phyloP scores from a whole-genome alignment of 2,113 vertebrate species.

The Ciconia stormi region DNA sequence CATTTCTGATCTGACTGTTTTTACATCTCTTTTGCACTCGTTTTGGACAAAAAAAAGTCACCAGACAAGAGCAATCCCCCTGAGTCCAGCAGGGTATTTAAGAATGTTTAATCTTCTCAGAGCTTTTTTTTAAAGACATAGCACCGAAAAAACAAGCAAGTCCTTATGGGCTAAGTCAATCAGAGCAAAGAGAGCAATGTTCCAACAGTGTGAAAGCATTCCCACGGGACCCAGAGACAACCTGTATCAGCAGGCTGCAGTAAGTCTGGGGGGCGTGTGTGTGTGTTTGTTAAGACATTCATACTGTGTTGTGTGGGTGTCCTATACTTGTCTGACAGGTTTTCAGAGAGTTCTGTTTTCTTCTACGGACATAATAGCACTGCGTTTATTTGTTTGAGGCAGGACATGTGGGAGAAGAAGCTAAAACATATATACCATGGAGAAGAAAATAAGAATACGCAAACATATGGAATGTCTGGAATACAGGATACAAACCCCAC shows the following conservation, averaged over 20 bases:
- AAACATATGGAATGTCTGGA: background rate
- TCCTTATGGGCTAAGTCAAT: background rate
- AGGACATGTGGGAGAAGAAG: background rate
- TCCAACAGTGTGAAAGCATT: background rate
- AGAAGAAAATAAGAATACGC: background rate
- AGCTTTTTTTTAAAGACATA: background rate
- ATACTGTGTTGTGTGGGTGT: background rate
- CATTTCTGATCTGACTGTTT: background rate
- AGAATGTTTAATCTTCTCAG: background rate
- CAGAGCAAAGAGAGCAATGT: background rate
- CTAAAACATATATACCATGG: background rate
- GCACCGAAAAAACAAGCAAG: background rate
- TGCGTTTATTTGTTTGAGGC: background rate
- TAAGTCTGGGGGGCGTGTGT: rapidly evolving
- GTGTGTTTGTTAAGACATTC: background rate
- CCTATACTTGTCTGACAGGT: background rate
- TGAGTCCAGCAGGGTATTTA: background rate
- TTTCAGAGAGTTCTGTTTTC: background rate
- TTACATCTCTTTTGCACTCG: background rate
- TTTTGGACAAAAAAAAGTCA: background rate
- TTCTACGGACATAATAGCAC: background rate
- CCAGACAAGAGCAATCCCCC: background rate
- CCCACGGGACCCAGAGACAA: background rate
- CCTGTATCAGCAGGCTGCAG: background rate
- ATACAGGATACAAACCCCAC: background rate